Percentiles rank a stretch among this genome's conserved stretches.
Conservation (phyloP, 1,140 invertebrate species). For the Lepidostoma basale region DNA sequence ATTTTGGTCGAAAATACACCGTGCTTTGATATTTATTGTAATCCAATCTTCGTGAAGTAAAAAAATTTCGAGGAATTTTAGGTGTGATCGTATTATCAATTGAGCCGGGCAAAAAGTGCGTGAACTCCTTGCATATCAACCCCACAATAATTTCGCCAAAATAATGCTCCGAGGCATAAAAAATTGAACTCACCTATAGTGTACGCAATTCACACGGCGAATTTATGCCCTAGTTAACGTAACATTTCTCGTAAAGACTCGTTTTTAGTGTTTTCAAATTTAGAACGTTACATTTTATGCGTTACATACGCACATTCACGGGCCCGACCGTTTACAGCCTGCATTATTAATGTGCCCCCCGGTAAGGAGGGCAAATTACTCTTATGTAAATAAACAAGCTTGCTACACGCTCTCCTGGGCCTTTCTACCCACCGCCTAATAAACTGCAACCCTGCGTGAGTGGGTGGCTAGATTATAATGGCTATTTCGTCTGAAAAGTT, state of each 20-base stretch:
- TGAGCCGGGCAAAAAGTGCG: too few relatives aligned
- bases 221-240: neutral
- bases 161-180: too few relatives aligned
- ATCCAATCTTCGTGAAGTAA: too few relatives aligned
- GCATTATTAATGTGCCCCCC: slow-evolving; percentile 9
- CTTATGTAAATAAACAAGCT: slow-evolving; percentile 22
- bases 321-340: slow-evolving; percentile 11
- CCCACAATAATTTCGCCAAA: too few relatives aligned
- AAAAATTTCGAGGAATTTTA: too few relatives aligned
- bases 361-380: slow-evolving; percentile 4
- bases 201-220: neutral
- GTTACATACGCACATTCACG: neutral
- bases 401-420: neutral
- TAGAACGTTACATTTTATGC: neutral
- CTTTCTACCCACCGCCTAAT: neutral
- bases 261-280: slow-evolving; percentile 20
- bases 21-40: too few relatives aligned
- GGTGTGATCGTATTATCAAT: too few relatives aligned
- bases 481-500: too few relatives aligned
- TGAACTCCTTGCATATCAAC: too few relatives aligned
- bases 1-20: too few relatives aligned
- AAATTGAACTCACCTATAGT: too few relatives aligned
- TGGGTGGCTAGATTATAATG: too few relatives aligned
- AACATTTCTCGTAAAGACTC: neutral
- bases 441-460: slow-evolving; percentile 14